Percentiles rank a stretch among this genome's conserved stretches.
phyloP scores from a whole-genome alignment of 2,888 invertebrate genomes.

The Podotricha telesiphe region DNA sequence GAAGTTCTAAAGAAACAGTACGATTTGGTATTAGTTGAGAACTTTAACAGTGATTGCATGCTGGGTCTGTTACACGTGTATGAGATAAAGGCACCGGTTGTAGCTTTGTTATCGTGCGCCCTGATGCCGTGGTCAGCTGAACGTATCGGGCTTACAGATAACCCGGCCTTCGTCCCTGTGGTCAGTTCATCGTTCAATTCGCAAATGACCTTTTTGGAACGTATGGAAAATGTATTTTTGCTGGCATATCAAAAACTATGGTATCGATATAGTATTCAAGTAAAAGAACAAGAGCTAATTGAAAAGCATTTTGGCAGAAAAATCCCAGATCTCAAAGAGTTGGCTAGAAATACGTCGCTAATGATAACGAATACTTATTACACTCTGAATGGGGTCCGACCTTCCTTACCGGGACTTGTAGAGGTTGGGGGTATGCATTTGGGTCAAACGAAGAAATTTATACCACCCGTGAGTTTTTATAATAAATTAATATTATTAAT shows the following conservation, averaged over 20 bases:
- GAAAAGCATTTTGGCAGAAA: conserved; percentile 62
- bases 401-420: conserved; percentile 82
- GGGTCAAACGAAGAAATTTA: conserved; percentile 52
- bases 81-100: conserved; percentile 77
- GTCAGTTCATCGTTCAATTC: conserved; percentile 75
- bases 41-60: conserved; percentile 86
- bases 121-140: conserved; percentile 83
- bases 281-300: conserved; percentile 52
- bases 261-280: conserved; percentile 55
- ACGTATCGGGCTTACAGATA: conserved; percentile 74
- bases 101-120: conserved; percentile 82
- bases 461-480: conserved; percentile 38
- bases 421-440: conserved; percentile 86
- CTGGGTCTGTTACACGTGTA: conserved; percentile 84
- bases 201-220: conserved; percentile 78
- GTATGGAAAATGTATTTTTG: conserved; percentile 69
- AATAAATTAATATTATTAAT: neutral
- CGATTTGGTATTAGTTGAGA: conserved; percentile 85
- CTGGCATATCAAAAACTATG: conserved; percentile 63
- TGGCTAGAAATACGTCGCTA: conserved; percentile 71
- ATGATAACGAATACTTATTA: conserved; percentile 82
- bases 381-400: conserved; percentile 80
- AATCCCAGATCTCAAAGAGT: conserved; percentile 67
- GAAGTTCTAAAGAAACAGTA: conserved; percentile 74
- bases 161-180: conserved; percentile 81